Evolutionary conservation across 1,140 invertebrate species (phyloP).

Genomic region (Hypothenemus hampei): DNA sequence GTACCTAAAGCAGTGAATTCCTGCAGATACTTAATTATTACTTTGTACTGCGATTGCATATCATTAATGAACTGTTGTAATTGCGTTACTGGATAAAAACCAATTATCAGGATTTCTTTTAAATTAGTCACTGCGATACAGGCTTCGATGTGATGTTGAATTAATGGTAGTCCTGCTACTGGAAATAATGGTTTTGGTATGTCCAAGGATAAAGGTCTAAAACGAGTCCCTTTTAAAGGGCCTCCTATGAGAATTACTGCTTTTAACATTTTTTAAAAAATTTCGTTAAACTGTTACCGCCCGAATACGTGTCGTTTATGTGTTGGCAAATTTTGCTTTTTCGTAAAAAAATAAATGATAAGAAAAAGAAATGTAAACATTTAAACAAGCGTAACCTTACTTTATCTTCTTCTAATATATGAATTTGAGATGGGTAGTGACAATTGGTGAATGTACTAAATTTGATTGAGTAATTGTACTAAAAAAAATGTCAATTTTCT

Average conservation of each 20-base stretch:
- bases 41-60: conserved; percentile 75
- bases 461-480: not conserved
- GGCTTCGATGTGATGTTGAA: conserved; percentile 97
- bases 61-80: conserved; percentile 79
- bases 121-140: conserved; percentile 74
- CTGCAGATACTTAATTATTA: conserved; percentile 89
- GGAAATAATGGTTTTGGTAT: conserved; percentile 96
- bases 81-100: conserved; percentile 81
- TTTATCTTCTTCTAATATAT: too few species aligned
- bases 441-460: not conserved
- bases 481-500: not conserved
- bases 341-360: too few species aligned
- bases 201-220: conserved; percentile 93
- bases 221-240: conserved; percentile 83
- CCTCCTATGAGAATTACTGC: conserved; percentile 73
- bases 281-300: too few species aligned
- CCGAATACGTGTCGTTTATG: too few species aligned
- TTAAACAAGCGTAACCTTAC: too few species aligned
- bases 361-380: too few species aligned
- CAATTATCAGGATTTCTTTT: conserved; percentile 90
- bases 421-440: not conserved
- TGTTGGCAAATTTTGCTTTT: too few species aligned
- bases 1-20: conserved; percentile 94
- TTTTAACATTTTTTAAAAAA: too few species aligned
- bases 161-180: conserved; percentile 87